phyloP scores from a whole-genome alignment of 2,888 invertebrate species.

The Ennomos fuscantarius region DNA sequence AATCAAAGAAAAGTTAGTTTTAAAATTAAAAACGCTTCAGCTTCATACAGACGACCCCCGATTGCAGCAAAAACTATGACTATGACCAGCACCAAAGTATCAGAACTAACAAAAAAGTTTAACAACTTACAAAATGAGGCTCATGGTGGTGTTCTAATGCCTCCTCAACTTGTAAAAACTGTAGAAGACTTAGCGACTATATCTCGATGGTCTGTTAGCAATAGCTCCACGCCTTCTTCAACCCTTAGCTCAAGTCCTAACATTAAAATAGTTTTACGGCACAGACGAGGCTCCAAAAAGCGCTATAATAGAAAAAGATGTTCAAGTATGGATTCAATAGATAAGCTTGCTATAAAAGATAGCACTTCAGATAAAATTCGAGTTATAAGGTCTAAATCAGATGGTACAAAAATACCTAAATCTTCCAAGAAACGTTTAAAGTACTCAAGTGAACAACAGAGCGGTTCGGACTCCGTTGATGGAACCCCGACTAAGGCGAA shows the following conservation, averaged over 20 bases:
- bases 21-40: constrained; percentile 83
- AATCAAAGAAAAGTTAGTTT: constrained; percentile 86
- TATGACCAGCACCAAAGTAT: constrained; percentile 85
- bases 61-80: constrained; percentile 75
- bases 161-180: constrained; percentile 83
- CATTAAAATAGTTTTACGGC: constrained; percentile 78
- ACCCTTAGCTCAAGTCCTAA: constrained; percentile 78
- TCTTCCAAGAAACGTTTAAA: constrained; percentile 72
- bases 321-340: constrained; percentile 79
- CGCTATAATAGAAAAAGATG: constrained; percentile 79
- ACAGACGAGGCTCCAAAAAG: constrained; percentile 74
- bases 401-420: constrained; percentile 75
- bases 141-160: constrained; percentile 71
- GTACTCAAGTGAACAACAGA: constrained; percentile 68
- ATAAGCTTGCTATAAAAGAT: constrained; percentile 65
- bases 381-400: constrained; percentile 77
- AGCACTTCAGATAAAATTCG: constrained; percentile 63
- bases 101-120: constrained; percentile 88
- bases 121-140: constrained; percentile 86
- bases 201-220: constrained; percentile 64
- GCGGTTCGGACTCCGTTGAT: constrained; percentile 74
- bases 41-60: constrained; percentile 74
- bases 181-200: constrained; percentile 73
- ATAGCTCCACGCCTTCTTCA: constrained; percentile 77
- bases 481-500: constrained; percentile 61